phyloP scores from a whole-genome alignment of 1,140 invertebrate species.

The Calliphora vicina region DNA sequence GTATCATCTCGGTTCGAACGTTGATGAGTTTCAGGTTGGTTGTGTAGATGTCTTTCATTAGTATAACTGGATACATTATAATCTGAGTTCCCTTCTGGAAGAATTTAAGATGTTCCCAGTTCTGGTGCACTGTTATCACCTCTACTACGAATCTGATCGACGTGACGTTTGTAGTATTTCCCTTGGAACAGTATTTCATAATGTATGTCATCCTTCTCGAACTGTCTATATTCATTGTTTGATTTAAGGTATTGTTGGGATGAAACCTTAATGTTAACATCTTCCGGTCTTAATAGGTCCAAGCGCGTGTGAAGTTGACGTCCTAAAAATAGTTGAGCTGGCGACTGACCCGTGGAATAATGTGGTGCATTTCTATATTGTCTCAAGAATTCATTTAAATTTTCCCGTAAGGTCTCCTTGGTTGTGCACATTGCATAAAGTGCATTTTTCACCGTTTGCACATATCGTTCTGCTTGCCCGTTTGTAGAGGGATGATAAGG shows the following conservation, averaged over 20 bases:
- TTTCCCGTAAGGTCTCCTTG: neutral
- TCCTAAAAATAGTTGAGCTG: neutral
- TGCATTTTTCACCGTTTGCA: slow-evolving; percentile 8
- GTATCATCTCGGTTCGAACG: neutral
- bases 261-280: neutral
- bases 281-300: neutral
- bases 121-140: neutral
- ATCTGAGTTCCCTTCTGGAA: neutral
- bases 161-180: neutral
- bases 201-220: neutral
- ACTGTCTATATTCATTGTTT: neutral
- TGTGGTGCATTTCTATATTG: slow-evolving; percentile 14
- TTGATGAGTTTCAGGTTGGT: neutral
- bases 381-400: slow-evolving; percentile 15
- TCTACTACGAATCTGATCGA: neutral
- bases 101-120: neutral
- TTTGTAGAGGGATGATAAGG: slow-evolving; percentile 9
- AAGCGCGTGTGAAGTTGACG: neutral
- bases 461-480: neutral
- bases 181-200: neutral
- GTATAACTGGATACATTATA: too few relatives aligned
- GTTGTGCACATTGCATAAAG: neutral
- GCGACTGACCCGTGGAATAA: too few relatives aligned
- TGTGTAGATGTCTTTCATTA: neutral
- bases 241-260: neutral